phyloP scores from a whole-genome alignment of 2,888 invertebrate genomes.

The Sesia bembeciformis region DNA sequence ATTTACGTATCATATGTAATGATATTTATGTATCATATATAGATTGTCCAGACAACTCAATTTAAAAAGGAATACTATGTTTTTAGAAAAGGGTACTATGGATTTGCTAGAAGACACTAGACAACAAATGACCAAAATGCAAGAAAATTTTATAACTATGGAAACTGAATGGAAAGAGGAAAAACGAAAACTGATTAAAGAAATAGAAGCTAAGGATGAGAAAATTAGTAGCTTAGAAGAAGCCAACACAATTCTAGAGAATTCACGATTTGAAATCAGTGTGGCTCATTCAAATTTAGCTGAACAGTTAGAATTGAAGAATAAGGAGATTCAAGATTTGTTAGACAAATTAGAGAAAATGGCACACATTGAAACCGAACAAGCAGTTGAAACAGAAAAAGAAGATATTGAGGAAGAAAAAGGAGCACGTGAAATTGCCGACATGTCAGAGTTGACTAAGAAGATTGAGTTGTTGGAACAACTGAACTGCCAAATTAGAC shows the following conservation, averaged over 20 bases:
- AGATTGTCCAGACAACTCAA: neutral
- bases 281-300: constrained; percentile 69
- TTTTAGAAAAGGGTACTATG: constrained; percentile 78
- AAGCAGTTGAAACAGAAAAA: constrained; percentile 25
- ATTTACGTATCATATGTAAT: neutral
- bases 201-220: constrained; percentile 72
- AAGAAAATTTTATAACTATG: constrained; percentile 81
- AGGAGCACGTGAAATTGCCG: constrained; percentile 62
- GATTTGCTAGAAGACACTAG: constrained; percentile 85
- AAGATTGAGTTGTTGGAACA: constrained; percentile 70
- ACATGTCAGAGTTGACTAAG: constrained; percentile 56
- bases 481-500: constrained; percentile 67
- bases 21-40: neutral
- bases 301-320: constrained; percentile 66
- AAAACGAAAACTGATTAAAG: constrained; percentile 69
- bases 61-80: neutral
- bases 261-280: constrained; percentile 63
- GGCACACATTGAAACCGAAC: constrained; percentile 12
- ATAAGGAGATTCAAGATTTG: constrained; percentile 50
- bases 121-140: constrained; percentile 87
- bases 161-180: constrained; percentile 83
- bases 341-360: constrained; percentile 39
- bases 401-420: constrained; percentile 73
- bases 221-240: constrained; percentile 73
- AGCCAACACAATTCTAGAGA: constrained; percentile 68